Evolutionary conservation across 2,888 invertebrate genomes (phyloP).

Genomic region (Diarsia brunnea): DNA sequence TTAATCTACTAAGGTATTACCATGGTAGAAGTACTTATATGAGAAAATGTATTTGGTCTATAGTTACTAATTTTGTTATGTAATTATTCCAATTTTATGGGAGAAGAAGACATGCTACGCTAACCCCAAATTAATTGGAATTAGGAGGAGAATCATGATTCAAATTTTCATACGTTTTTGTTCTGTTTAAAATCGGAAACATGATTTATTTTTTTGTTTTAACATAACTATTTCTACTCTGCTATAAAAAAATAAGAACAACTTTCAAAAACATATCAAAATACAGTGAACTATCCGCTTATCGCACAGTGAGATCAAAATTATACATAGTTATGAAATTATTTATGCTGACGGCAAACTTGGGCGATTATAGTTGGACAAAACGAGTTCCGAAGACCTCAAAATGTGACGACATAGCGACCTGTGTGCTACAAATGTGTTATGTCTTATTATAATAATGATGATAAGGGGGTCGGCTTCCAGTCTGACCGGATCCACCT

Average conservation of each 20-base stretch:
- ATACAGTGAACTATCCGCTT: constrained; percentile 13
- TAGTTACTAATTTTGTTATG: not conserved
- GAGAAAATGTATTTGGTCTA: not conserved
- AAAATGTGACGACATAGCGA: constrained; percentile 49
- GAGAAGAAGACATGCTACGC: no score
- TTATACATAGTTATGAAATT: constrained; percentile 49
- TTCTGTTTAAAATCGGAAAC: not conserved
- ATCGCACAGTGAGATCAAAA: constrained; percentile 46
- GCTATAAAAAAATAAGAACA: not conserved
- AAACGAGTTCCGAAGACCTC: constrained; percentile 40
- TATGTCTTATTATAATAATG: not conserved
- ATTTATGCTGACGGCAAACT: constrained; percentile 50
- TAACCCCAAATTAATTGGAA: no score
- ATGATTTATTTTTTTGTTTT: not conserved
- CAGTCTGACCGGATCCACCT: no score
- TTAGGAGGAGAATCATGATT: no score
- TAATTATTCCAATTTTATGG: no score
- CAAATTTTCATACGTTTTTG: not conserved
- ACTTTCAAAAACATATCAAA: constrained; percentile 16
- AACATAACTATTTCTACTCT: not conserved
- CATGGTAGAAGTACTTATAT: not conserved
- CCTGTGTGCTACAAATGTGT: constrained; percentile 6
- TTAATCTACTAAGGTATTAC: not conserved
- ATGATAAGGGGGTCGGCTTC: not conserved
- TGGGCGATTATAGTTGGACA: constrained; percentile 20